phyloP scores from a whole-genome alignment of 2,888 invertebrate species.

The Ditylenchus weischeri region DNA sequence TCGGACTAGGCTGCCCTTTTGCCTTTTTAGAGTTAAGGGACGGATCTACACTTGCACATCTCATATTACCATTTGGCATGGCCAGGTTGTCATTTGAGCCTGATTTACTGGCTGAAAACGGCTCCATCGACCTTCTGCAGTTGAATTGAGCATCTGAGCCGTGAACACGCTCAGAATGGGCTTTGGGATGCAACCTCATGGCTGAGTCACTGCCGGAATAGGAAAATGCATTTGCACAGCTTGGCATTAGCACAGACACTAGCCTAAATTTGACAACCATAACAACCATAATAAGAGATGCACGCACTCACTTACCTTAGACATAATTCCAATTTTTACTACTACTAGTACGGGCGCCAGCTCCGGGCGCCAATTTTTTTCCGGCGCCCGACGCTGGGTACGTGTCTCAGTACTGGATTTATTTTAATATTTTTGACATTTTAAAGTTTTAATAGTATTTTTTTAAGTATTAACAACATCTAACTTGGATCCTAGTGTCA shows the following conservation, averaged over 20 bases:
- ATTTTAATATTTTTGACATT: too few species aligned
- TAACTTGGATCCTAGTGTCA: too few species aligned
- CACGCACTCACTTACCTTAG: too few species aligned
- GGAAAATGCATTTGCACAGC: background rate
- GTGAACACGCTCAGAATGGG: background rate
- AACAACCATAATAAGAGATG: too few species aligned
- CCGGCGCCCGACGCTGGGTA: too few species aligned
- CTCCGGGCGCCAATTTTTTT: too few species aligned
- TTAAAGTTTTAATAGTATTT: too few species aligned
- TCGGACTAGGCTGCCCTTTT: background rate
- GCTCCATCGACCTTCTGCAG: conserved; percentile 1
- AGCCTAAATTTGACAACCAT: background rate
- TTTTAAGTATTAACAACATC: too few species aligned
- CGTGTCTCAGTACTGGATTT: too few species aligned
- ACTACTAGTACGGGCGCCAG: too few species aligned
- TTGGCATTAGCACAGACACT: conserved; percentile 1
- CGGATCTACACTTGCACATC: background rate
- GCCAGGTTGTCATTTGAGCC: background rate
- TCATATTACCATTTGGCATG: background rate
- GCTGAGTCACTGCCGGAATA: background rate
- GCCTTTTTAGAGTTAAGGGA: background rate
- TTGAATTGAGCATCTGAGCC: background rate
- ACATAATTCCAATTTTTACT: too few species aligned
- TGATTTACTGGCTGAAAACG: background rate
- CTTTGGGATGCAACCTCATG: too few species aligned